Percentiles rank a stretch among this genome's conserved stretches.
phyloP scores from a whole-genome alignment of 1,140 invertebrate genomes.

The Drosophila setifemur region DNA sequence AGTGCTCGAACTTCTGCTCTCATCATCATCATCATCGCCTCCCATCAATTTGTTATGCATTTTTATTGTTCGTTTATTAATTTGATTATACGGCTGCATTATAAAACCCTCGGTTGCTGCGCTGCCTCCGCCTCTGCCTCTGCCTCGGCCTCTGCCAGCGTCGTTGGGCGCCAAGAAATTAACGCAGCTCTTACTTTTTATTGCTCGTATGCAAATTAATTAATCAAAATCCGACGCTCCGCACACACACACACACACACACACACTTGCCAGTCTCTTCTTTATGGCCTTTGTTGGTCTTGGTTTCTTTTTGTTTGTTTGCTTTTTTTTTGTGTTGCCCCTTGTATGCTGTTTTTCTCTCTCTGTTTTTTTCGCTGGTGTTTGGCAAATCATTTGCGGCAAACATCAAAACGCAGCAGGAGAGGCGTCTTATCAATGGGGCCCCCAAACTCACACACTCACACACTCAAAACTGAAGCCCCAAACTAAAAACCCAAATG shows the following conservation, averaged over 20 bases:
- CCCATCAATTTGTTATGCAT: slow-evolving; percentile 77
- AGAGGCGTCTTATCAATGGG: slow-evolving; percentile 40
- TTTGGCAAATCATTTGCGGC: slow-evolving; percentile 72
- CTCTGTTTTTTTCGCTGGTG: slow-evolving; percentile 28
- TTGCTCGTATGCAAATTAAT: slow-evolving; percentile 75
- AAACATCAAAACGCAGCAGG: slow-evolving; percentile 69
- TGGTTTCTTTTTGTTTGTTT: not conserved
- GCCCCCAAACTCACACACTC: not conserved
- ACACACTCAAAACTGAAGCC: not conserved
- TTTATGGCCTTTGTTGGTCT: slow-evolving; percentile 6
- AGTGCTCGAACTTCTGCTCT: slow-evolving; percentile 24
- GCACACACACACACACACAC: slow-evolving; percentile 31
- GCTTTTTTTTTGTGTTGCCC: not conserved
- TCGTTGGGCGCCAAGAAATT: slow-evolving; percentile 44
- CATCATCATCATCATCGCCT: slow-evolving; percentile 7
- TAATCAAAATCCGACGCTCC: slow-evolving; percentile 68
- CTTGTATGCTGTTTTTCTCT: slow-evolving; percentile 1
- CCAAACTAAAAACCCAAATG: not conserved
- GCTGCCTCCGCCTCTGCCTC: not conserved
- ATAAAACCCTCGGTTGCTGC: slow-evolving; percentile 35
- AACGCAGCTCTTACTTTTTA: slow-evolving; percentile 71
- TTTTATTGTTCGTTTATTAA: slow-evolving; percentile 80
- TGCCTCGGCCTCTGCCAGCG: not conserved
- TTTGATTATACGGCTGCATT: slow-evolving; percentile 76
- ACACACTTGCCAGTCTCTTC: slow-evolving; percentile 31